Evolutionary conservation across 2,797 vertebrate genomes (phyloP).

Genomic region (Pangasius djambal): DNA sequence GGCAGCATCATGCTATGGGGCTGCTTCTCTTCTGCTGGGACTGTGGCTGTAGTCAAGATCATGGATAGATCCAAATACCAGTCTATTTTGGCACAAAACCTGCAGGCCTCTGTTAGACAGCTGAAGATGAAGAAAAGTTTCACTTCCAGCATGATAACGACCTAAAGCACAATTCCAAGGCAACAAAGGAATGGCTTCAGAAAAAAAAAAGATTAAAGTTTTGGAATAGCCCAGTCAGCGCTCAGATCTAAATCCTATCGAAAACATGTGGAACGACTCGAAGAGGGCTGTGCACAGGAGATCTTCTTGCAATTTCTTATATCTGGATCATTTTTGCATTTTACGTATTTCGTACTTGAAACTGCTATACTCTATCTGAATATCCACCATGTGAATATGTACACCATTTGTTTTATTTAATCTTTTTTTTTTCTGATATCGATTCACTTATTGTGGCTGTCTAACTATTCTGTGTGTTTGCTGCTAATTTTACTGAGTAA

Average conservation of each 20-base stretch:
- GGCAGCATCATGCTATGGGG: background rate
- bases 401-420: background rate
- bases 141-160: background rate
- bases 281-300: background rate
- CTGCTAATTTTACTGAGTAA: background rate
- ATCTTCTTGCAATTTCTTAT: no score
- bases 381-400: background rate
- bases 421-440: background rate
- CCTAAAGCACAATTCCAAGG: background rate
- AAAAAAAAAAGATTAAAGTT: background rate
- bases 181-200: background rate
- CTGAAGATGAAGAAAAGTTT: background rate
- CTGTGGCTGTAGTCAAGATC: background rate
- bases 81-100: background rate
- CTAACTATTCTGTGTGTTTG: background rate
- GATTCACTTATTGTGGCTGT: background rate
- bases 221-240: background rate
- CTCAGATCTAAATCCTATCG: background rate
- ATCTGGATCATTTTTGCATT: no score
- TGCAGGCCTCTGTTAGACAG: background rate
- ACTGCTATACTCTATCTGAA: background rate
- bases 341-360: background rate
- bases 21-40: background rate
- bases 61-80: background rate
- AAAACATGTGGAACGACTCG: background rate